Conservation (phyloP, 2,113 vertebrate species). For the Onychostruthus taczanowskii region DNA sequence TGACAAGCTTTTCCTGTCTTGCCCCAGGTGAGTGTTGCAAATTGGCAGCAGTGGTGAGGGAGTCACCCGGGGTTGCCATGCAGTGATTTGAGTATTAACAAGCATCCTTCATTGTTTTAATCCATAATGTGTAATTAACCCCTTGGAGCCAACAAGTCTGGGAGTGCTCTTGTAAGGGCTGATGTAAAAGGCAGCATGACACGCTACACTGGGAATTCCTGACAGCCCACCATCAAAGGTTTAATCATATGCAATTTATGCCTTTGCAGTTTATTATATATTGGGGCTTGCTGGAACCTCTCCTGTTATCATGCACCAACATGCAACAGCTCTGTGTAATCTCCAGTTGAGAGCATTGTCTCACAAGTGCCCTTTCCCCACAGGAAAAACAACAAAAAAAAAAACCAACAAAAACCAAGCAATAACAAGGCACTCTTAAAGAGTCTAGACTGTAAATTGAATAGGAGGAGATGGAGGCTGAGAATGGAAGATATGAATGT, state of each 20-base stretch:
- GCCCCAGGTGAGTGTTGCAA: slow-evolving; percentile 43
- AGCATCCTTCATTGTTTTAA: slow-evolving; percentile 44
- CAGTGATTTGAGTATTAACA: slow-evolving; percentile 20
- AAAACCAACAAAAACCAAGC: not conserved
- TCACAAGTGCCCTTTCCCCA: slow-evolving; percentile 44
- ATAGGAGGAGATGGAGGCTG: slow-evolving; percentile 22
- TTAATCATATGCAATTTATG: slow-evolving; percentile 56
- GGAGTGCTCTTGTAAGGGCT: slow-evolving; percentile 13
- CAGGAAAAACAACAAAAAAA: not conserved
- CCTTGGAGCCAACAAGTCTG: slow-evolving; percentile 57
- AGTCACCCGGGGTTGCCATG: slow-evolving; percentile 21
- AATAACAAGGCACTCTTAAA: slow-evolving; percentile 30
- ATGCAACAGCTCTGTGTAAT: slow-evolving; percentile 30
- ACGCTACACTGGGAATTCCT: slow-evolving; percentile 40
- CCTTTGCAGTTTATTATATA: slow-evolving; percentile 29
- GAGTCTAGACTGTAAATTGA: slow-evolving; percentile 53
- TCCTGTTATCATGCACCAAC: slow-evolving; percentile 46
- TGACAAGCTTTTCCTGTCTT: slow-evolving; percentile 42
- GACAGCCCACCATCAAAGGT: slow-evolving; percentile 56
- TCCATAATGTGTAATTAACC: slow-evolving; percentile 54
- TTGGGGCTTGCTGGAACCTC: slow-evolving; percentile 33
- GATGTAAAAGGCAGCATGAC: slow-evolving; percentile 6
- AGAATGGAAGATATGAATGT: not conserved
- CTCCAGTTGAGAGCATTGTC: slow-evolving; percentile 30
- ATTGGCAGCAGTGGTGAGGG: slow-evolving; percentile 22